These are phyloP conservation scores for Orthonyx spaldingii DNA, from an alignment of 2,113 vertebrate species.

Conservation along the genomic window DNA sequence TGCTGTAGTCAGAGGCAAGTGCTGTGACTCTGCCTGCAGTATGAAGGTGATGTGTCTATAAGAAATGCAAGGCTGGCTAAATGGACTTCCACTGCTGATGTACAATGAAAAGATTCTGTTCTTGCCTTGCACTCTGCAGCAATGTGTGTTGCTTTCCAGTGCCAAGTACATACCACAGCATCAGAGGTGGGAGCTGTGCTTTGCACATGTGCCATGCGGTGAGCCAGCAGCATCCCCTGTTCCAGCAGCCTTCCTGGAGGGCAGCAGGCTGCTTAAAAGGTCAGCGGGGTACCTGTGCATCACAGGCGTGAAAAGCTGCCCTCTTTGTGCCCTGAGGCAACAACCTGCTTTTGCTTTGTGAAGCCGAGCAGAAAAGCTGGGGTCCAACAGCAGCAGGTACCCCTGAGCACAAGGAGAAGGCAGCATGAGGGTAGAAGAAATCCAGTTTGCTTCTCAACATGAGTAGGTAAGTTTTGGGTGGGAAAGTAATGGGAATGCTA, in stretches of 20 bases:
- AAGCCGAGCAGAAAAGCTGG: neutral
- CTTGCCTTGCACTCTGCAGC: neutral
- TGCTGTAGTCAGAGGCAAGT: neutral
- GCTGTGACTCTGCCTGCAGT: neutral
- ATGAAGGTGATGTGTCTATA: neutral
- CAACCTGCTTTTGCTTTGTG: constrained; percentile 19
- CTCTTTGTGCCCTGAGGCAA: neutral
- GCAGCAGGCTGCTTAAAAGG: neutral
- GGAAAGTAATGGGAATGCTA: constrained; percentile 61
- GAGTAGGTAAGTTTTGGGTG: constrained; percentile 46
- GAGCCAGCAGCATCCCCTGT: neutral
- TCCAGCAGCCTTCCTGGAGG: neutral
- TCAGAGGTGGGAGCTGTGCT: neutral
- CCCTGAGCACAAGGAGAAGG: neutral
- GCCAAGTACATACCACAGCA: neutral
- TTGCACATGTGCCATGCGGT: accelerated
- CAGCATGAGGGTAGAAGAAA: neutral
- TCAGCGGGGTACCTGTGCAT: neutral
- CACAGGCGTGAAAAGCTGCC: neutral
- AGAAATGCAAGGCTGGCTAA: neutral
- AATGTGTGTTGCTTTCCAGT: neutral
- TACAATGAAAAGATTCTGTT: neutral
- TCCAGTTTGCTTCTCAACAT: neutral
- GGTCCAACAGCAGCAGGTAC: neutral
- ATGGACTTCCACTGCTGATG: neutral